A percentile compares a stretch with the other conserved stretches of the same genome.
These are phyloP conservation scores for Gymnothorax javanicus DNA, from an alignment of 2,797 vertebrate genomes.

Conservation along the genomic window DNA sequence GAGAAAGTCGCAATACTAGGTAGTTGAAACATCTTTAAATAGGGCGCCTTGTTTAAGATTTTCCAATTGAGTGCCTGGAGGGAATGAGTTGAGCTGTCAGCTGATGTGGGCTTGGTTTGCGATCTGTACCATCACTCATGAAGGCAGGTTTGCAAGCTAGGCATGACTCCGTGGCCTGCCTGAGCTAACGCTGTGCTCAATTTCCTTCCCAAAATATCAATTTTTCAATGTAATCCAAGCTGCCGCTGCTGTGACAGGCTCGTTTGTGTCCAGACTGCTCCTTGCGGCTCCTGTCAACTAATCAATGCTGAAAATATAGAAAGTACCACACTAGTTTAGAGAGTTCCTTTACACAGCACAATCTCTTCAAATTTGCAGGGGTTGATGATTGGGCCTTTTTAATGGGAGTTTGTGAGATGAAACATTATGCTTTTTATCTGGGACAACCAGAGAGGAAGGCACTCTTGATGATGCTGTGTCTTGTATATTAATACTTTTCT, in stretches of 20 bases:
- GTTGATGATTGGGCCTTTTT: neutral
- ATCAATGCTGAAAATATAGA: neutral
- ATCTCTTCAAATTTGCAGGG: neutral
- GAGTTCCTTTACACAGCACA: neutral
- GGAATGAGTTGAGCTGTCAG: no score
- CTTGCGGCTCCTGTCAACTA: conserved; percentile 4
- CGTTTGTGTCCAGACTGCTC: conserved; percentile 6
- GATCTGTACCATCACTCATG: no score
- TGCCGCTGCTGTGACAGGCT: conserved; percentile 15
- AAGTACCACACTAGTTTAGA: neutral
- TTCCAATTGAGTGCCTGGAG: no score
- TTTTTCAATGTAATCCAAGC: neutral
- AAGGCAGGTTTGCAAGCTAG: no score
- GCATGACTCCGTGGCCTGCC: no score
- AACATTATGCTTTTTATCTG: neutral
- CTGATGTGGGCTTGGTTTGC: no score
- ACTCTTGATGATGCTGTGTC: neutral
- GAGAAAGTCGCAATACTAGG: no score
- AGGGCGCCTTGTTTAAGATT: no score
- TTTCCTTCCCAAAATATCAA: conserved; percentile 9
- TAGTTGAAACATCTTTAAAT: no score
- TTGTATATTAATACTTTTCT: neutral
- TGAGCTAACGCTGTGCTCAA: no score
- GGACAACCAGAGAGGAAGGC: neutral
- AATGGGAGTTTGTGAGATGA: neutral